Percentiles rank a stretch among this genome's conserved stretches.
Evolutionary conservation across 1,140 invertebrate genomes (phyloP).

Genomic region (Armadillidium nasatum): DNA sequence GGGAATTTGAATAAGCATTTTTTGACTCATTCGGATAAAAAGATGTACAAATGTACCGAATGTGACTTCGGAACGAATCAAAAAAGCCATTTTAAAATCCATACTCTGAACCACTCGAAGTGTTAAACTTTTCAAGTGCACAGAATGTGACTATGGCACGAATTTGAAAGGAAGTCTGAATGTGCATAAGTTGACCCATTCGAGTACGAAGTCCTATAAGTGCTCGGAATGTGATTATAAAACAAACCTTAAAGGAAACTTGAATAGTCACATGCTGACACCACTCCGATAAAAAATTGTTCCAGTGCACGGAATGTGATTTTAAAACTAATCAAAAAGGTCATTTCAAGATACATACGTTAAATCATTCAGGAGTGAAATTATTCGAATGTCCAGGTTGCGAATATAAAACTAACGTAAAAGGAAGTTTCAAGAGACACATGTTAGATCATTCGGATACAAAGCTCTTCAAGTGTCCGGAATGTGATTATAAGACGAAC

Average conservation of each 20-base stretch:
- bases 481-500: not conserved
- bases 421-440: not conserved
- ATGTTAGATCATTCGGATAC: not conserved
- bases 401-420: not conserved
- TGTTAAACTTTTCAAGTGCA: slow-evolving; percentile 9
- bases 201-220: not conserved
- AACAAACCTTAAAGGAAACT: slow-evolving; percentile 3
- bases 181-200: slow-evolving; percentile 6
- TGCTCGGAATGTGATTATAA: slow-evolving; percentile 16
- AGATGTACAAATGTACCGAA: too few relatives aligned
- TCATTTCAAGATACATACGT: not conserved
- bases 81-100: not conserved
- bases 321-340: not conserved
- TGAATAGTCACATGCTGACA: slow-evolving; percentile 16
- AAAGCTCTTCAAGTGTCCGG: slow-evolving; percentile 1
- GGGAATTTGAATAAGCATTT: too few relatives aligned
- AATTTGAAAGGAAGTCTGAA: slow-evolving; percentile 1
- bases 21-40: too few relatives aligned
- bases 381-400: slow-evolving; percentile 12
- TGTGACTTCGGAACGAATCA: too few relatives aligned
- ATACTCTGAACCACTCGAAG: slow-evolving; percentile 8
- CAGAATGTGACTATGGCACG: not conserved
- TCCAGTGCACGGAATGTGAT: slow-evolving; percentile 13
- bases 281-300: slow-evolving; percentile 17
- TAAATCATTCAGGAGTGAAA: slow-evolving; percentile 18